Base-by-base conservation (phyloP, 2,888 invertebrate species). In the Polyommatus iphigenia region DNA sequence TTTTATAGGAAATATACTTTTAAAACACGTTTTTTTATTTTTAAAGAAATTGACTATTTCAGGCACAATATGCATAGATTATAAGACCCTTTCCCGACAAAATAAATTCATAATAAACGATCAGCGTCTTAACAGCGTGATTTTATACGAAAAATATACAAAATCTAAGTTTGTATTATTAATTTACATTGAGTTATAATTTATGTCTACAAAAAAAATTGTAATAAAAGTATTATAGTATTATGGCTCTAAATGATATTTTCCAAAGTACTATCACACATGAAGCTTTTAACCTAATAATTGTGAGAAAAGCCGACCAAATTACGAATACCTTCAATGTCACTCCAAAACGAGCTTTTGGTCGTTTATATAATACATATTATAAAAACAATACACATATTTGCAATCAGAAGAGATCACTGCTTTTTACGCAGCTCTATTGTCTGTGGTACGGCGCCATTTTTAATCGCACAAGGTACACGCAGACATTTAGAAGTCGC, bases 251-350 rank as follows among this genome's bases (percentile, higher is more conserved):
- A 29, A 67, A 67, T 67, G 67, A 32, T 67, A 67, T 67, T 67
- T 67, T 67, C 29, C 29, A 67, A 18, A 15, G 24, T 62, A 62
- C 15, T 67, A 67, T 67, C 67, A 67, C 67, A 67, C 67, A 62
- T 62, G 32, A 67, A 67, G 67, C 67, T 67, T 67, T 67, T 18
- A 67, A 67, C 18, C 18, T 67, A 67, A 6, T 67, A 67, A 6
- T 67, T 67, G 29, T 67, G 18, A 67, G 67, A 32, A 32, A 67
- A 32, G 67, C 29, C 1, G 29, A 32, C 67, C 24, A 67, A 67
- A 67, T 62, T 62, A 10, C 24, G 24, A 59, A 13, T 13, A 62
- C 24, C 10, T 15, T 32, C 6, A 67, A 67, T 29, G 24, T 4
- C 67, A 67, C 62, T 10, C 8, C 10, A 62, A 24, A 24, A 62